Evolutionary conservation across 2,113 vertebrate species (phyloP).

Genomic region (Girardinichthys multiradiatus): DNA sequence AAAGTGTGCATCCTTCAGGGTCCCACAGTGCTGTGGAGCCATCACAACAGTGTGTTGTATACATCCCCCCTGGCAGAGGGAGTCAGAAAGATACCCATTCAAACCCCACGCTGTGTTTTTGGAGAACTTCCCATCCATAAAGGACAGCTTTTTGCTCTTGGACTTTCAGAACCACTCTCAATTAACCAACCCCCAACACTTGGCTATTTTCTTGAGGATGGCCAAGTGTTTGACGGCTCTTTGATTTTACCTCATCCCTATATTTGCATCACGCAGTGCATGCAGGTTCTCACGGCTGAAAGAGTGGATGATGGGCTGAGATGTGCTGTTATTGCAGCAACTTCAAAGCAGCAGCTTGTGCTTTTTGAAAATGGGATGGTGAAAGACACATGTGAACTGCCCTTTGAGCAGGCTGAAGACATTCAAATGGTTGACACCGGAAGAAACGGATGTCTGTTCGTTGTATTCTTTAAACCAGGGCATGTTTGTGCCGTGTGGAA

Average conservation of each 20-base stretch:
- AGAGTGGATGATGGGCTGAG: conserved; percentile 59
- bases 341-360: conserved; percentile 86
- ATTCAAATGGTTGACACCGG: conserved; percentile 80
- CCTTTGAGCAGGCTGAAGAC: conserved; percentile 80
- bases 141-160: conserved; percentile 81
- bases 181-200: conserved; percentile 64
- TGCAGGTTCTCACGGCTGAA: conserved; percentile 75
- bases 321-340: conserved; percentile 80
- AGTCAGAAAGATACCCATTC: conserved; percentile 78
- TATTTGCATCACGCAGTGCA: conserved; percentile 77
- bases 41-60: conserved; percentile 76
- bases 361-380: conserved; percentile 85
- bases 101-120: conserved; percentile 79
- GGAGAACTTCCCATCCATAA: conserved; percentile 78
- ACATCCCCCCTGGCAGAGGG: conserved; percentile 69
- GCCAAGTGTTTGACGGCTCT: conserved; percentile 66
- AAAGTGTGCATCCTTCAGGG: conserved; percentile 81
- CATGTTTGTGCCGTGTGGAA: conserved; percentile 85
- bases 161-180: conserved; percentile 41
- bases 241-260: conserved; percentile 87
- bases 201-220: conserved; percentile 77
- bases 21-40: conserved; percentile 87
- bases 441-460: conserved; percentile 76
- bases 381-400: conserved; percentile 85
- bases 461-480: conserved; percentile 81